Conservation (phyloP, 1,140 invertebrate species). For the Solen grandis region DNA sequence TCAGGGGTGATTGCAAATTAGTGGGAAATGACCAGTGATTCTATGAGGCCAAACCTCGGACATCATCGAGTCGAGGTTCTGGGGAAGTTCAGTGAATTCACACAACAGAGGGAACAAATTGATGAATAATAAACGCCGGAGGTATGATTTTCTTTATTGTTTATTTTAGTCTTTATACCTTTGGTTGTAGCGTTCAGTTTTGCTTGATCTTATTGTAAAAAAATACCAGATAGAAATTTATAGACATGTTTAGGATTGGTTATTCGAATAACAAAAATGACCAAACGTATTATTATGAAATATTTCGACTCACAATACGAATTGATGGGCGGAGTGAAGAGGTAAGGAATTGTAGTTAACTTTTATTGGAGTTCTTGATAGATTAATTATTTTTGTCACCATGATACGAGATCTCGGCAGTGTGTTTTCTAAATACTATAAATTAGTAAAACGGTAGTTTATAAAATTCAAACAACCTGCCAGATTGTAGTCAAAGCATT, state of each 20-base stretch:
- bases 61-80: conserved; percentile 32
- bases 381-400: too few species aligned
- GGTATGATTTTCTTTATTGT: neutral
- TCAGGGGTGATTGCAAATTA: conserved; percentile 8
- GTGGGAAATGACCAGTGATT: conserved; percentile 32
- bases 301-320: neutral
- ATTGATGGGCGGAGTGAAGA: too few species aligned
- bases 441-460: too few species aligned
- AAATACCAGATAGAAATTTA: neutral
- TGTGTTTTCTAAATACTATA: too few species aligned
- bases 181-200: neutral
- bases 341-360: too few species aligned
- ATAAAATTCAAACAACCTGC: too few species aligned
- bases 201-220: neutral
- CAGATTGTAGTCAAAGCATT: too few species aligned
- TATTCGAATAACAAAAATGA: neutral
- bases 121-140: neutral
- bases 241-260: neutral
- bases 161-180: too few species aligned
- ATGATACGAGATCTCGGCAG: too few species aligned
- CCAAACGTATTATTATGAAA: neutral
- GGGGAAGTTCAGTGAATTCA: conserved; percentile 22
- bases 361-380: too few species aligned
- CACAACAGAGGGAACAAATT: conserved; percentile 10
- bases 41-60: conserved; percentile 13